Percentiles rank a stretch among this genome's conserved stretches.
phyloP scores from a whole-genome alignment of 2,888 invertebrate genomes.

The Drosophila lutescens region DNA sequence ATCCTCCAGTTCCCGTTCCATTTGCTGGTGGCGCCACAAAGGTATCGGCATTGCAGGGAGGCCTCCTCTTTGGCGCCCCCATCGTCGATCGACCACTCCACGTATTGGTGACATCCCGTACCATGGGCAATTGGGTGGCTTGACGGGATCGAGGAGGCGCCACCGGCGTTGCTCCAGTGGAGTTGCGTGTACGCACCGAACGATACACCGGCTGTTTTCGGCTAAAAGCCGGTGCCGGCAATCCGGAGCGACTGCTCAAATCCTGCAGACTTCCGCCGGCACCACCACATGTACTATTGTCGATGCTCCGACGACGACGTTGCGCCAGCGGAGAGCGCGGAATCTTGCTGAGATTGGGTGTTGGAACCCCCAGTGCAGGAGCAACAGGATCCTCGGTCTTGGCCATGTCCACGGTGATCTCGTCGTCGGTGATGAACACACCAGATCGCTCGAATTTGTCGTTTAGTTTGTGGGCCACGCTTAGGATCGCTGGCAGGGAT shows the following conservation, averaged over 20 bases:
- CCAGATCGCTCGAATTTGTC: conserved; percentile 83
- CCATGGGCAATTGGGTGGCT: conserved; percentile 62
- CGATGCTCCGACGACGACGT: conserved; percentile 82
- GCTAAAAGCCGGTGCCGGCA: conserved; percentile 71
- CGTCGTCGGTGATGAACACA: conserved; percentile 83
- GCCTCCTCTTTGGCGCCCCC: conserved; percentile 81
- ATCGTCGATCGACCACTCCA: conserved; percentile 88
- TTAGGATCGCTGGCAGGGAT: conserved; percentile 75
- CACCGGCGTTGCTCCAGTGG: conserved; percentile 36
- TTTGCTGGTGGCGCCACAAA: conserved; percentile 83
- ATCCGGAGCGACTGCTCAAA: conserved; percentile 71
- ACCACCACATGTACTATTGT: conserved; percentile 77
- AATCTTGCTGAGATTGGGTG: conserved; percentile 82
- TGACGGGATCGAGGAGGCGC: conserved; percentile 56
- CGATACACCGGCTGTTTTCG: conserved; percentile 83
- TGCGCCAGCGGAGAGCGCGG: conserved; percentile 82
- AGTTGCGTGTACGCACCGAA: conserved; percentile 84
- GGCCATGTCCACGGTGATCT: conserved; percentile 87
- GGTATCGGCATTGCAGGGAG: conserved; percentile 87
- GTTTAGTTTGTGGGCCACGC: conserved; percentile 45
- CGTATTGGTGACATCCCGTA: conserved; percentile 88
- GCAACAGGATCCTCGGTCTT: conserved; percentile 86
- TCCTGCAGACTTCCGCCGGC: conserved; percentile 81
- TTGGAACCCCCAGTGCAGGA: background rate
- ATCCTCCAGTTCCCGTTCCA: conserved; percentile 38